A percentile compares a stretch with the other conserved stretches of the same genome.
Conservation (phyloP, 2,113 vertebrate genomes). For the Noturus placidus region DNA sequence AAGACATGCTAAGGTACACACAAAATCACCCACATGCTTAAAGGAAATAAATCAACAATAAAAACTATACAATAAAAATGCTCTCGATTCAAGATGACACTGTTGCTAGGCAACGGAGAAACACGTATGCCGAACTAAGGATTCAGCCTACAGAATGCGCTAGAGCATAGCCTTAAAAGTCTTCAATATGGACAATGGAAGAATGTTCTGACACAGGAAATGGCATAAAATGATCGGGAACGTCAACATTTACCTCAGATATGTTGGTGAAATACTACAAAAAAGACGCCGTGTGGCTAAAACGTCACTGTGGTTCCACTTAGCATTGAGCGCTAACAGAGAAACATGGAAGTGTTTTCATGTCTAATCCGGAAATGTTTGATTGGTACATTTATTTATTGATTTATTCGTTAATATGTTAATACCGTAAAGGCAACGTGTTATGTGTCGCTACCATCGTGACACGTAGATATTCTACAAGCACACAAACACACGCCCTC, state of each 20-base stretch:
- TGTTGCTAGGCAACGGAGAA: background rate
- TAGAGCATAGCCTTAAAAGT: too few relatives aligned
- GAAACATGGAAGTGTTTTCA: background rate
- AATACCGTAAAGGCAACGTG: background rate
- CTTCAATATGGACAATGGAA: too few relatives aligned
- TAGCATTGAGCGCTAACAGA: background rate
- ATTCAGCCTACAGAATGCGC: background rate
- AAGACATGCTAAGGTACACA: background rate
- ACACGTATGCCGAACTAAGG: background rate
- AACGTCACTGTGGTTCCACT: background rate
- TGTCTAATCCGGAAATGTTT: background rate
- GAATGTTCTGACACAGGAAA: background rate
- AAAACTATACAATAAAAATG: background rate
- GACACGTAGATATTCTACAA: background rate
- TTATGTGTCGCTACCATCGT: background rate
- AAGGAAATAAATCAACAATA: background rate
- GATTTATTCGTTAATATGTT: background rate
- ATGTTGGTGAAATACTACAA: background rate
- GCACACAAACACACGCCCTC: background rate
- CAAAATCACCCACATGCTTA: background rate
- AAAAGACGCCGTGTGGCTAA: background rate
- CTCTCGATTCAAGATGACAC: background rate
- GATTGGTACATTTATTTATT: background rate
- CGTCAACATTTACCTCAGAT: background rate
- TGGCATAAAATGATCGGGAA: background rate